phyloP scores from a whole-genome alignment of 35 echinoderm and acorn worm genomes.

The Ptychodera flava region DNA sequence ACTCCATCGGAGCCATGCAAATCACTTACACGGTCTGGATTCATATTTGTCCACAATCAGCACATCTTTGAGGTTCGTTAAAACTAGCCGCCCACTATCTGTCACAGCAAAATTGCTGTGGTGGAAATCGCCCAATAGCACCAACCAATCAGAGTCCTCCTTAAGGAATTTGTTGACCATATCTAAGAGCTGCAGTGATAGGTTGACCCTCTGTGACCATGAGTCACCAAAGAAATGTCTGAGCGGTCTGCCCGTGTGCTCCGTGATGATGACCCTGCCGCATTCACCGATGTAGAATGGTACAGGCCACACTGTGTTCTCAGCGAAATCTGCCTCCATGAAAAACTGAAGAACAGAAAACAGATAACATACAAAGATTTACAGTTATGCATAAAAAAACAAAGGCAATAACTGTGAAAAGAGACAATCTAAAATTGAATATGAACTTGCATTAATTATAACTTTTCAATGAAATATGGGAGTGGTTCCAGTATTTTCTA shows the following conservation, averaged over 20 bases:
- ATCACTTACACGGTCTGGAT: constrained; percentile 27
- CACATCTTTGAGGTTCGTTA: constrained; percentile 39
- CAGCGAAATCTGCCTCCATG: not conserved
- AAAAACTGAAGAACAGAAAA: constrained; percentile 34
- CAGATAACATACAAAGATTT: too few relatives aligned
- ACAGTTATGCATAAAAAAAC: too few relatives aligned
- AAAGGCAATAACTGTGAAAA: not conserved
- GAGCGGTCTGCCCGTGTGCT: constrained; percentile 27
- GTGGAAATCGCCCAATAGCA: constrained; percentile 32
- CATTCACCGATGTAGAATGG: constrained; percentile 50
- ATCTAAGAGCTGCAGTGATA: constrained; percentile 42
- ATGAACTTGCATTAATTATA: not conserved
- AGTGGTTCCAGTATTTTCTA: too few relatives aligned
- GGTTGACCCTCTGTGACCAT: constrained; percentile 39
- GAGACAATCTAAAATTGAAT: not conserved
- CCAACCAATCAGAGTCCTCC: constrained; percentile 47
- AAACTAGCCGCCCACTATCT: constrained; percentile 24
- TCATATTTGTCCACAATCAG: constrained; percentile 48
- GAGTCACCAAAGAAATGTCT: constrained; percentile 25
- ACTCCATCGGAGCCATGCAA: too few relatives aligned
- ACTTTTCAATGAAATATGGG: not conserved
- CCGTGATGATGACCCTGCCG: constrained; percentile 38
- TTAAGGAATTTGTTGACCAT: constrained; percentile 53
- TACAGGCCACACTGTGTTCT: constrained; percentile 4
- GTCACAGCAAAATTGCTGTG: constrained; percentile 55